A percentile compares a stretch with the other conserved stretches of the same genome.
Evolutionary conservation across 2,113 vertebrate genomes (phyloP).

Genomic region (mouse (Mus musculus)): GRCm39 chrX:12254501-12255000

Average conservation of each 20-base stretch:
- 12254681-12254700: not conserved
- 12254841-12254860: not conserved
- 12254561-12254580: not conserved
- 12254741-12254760: not conserved
- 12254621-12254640: not conserved
- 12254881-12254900: not conserved
- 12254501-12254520: not conserved
- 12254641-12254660: not conserved
- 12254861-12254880: not conserved
- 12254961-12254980: not conserved
- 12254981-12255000: constrained; percentile 27
- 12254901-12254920: not conserved
- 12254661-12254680: not conserved
- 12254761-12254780: not conserved
- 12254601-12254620: not conserved
- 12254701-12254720: not conserved
- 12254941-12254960: not conserved
- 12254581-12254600: not conserved
- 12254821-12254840: not conserved
- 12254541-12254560: not conserved
- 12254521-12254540: no score
- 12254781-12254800: not conserved
- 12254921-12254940: not conserved
- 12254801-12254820: not conserved
- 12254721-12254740: not conserved